phyloP scores from a whole-genome alignment of 53 echinoderm and acorn worm species.

The Astropecten irregularis region DNA sequence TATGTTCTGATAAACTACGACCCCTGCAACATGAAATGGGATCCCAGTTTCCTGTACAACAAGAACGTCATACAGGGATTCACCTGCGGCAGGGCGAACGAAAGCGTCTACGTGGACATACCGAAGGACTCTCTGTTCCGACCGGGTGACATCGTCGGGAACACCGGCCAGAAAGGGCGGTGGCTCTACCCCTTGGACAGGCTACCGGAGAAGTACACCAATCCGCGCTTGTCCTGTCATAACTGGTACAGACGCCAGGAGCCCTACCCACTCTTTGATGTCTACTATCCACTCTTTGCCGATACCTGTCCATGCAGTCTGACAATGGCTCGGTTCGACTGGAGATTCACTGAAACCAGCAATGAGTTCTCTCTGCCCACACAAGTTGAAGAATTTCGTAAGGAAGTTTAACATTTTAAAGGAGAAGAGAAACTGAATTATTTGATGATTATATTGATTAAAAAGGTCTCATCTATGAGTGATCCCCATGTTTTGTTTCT shows the following conservation, averaged over 20 bases:
- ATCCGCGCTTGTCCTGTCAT: constrained; percentile 65
- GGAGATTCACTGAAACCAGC: neutral
- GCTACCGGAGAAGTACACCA: constrained; percentile 65
- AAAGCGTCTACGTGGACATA: constrained; percentile 50
- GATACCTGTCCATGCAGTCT: constrained; percentile 65
- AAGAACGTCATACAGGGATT: constrained; percentile 78
- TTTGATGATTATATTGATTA: no score
- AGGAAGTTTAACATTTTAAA: neutral
- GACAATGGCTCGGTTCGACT: neutral
- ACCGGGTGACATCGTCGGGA: constrained; percentile 68
- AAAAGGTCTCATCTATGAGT: no score
- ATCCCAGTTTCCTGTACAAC: constrained; percentile 49
- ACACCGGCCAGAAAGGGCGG: constrained; percentile 50
- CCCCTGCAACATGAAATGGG: constrained; percentile 74
- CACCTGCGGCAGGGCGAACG: constrained; percentile 55
- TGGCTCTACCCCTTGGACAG: constrained; percentile 82
- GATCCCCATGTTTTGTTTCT: no score
- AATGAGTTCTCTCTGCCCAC: neutral
- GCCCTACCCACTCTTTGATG: constrained; percentile 43
- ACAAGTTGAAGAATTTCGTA: neutral
- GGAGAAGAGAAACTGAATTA: no score
- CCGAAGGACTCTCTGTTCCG: constrained; percentile 49
- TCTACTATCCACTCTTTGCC: constrained; percentile 44
- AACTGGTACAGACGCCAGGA: constrained; percentile 70
- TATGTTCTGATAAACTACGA: constrained; percentile 83